Conservation (phyloP, 2,113 vertebrate species). For the Nannospalax galili region DNA sequence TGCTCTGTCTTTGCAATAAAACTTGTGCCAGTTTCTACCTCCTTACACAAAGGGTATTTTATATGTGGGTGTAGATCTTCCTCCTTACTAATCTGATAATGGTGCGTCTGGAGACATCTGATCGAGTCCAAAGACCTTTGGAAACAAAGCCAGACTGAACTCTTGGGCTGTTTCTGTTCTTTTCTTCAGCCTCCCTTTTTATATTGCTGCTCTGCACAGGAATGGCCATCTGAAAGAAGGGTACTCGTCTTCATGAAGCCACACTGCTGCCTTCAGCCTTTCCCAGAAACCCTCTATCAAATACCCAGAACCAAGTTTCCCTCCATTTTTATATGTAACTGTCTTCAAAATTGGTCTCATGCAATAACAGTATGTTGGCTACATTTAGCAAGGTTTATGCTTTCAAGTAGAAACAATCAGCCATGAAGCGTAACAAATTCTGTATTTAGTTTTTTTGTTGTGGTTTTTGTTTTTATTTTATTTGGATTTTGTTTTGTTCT, state of each 20-base stretch:
- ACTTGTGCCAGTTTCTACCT: conserved; percentile 59
- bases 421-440: conserved; percentile 3
- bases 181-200: background rate
- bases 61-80: background rate
- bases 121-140: conserved; percentile 20
- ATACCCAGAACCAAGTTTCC: background rate
- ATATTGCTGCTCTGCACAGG: background rate
- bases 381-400: background rate
- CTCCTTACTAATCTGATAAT: background rate
- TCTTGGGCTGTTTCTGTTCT: background rate
- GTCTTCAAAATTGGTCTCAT: background rate
- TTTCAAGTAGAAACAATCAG: background rate
- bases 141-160: conserved; percentile 2
- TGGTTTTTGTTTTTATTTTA: conserved; percentile 36
- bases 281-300: fast-evolving
- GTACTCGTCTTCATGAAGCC: background rate
- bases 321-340: background rate
- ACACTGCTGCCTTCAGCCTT: background rate
- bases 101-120: background rate
- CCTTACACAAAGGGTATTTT: conserved; percentile 56
- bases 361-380: conserved; percentile 52
- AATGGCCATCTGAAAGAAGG: background rate
- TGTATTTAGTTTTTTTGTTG: conserved; percentile 29
- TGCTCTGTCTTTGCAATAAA: conserved; percentile 23
- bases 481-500: conserved; percentile 12